These are phyloP conservation scores for Drosophila virilis DNA, from an alignment of 1,140 invertebrate genomes.

Conservation along the genomic window DNA sequence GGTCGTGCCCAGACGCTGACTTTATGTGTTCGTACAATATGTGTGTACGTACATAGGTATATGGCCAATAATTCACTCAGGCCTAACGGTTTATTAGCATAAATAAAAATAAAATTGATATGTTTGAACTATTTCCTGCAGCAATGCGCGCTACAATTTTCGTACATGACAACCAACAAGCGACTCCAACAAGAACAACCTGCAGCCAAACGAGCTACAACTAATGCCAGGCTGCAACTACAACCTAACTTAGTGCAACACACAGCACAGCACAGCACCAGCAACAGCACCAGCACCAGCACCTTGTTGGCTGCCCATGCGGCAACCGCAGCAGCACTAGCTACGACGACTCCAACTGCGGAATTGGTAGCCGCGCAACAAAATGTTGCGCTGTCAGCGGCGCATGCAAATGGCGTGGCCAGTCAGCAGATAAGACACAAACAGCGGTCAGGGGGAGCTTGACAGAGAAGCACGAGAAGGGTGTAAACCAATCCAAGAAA, in stretches of 20 bases:
- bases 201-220: constrained; percentile 66
- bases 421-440: constrained; percentile 55
- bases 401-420: constrained; percentile 74
- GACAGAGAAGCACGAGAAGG: constrained; percentile 14
- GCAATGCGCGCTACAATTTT: constrained; percentile 82
- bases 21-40: constrained; percentile 13
- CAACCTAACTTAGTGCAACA: constrained; percentile 62
- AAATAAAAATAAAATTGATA: constrained; percentile 83
- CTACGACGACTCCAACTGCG: constrained; percentile 46
- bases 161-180: constrained; percentile 80
- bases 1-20: constrained; percentile 57
- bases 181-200: constrained; percentile 77
- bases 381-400: constrained; percentile 79
- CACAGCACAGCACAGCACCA: constrained; percentile 8
- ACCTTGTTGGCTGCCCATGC: constrained; percentile 31
- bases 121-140: constrained; percentile 83
- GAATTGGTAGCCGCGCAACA: constrained; percentile 78
- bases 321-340: constrained; percentile 36
- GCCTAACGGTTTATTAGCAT: constrained; percentile 80
- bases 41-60: constrained; percentile 48
- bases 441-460: constrained; percentile 20
- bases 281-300: constrained; percentile 19
- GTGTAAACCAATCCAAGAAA: constrained; percentile 50
- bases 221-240: constrained; percentile 49
- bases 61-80: constrained; percentile 76